These are phyloP conservation scores for Bacillus rossius DNA, from an alignment of 1,140 invertebrate genomes.

Conservation along the genomic window DNA sequence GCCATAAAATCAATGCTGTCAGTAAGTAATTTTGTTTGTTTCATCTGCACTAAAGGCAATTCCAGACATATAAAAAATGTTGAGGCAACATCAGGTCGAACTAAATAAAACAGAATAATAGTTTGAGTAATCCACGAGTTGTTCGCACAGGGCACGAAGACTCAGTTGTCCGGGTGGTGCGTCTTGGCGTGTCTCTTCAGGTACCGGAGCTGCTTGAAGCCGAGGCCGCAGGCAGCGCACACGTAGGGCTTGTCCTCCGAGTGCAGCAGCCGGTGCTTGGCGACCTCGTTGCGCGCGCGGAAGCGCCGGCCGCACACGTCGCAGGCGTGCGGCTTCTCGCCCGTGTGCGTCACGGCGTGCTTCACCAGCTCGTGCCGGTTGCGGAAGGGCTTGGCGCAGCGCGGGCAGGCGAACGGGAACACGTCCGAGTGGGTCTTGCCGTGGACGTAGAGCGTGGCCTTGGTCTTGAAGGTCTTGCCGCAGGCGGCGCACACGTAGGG, in stretches of 20 bases:
- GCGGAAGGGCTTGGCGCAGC: constrained; percentile 8
- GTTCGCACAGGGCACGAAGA: too few species aligned
- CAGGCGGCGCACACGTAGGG: constrained; percentile 39
- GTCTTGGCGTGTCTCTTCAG: constrained; percentile 10
- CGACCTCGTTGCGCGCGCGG: not conserved
- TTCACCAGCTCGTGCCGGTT: constrained; percentile 7
- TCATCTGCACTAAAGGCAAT: too few species aligned
- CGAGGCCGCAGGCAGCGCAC: constrained; percentile 33
- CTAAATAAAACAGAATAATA: too few species aligned
- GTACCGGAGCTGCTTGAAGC: constrained; percentile 1
- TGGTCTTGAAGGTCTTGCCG: constrained; percentile 35
- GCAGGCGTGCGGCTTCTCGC: constrained; percentile 43
- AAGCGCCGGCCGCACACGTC: constrained; percentile 35
- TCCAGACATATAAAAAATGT: too few species aligned
- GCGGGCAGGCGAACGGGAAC: constrained; percentile 29
- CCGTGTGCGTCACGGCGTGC: constrained; percentile 57
- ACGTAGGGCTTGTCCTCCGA: constrained; percentile 49
- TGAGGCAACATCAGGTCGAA: too few species aligned
- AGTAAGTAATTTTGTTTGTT: too few species aligned
- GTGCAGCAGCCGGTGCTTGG: constrained; percentile 38
- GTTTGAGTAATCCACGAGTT: too few species aligned
- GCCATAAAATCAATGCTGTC: too few species aligned
- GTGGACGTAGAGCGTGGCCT: constrained; percentile 20
- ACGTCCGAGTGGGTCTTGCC: constrained; percentile 27
- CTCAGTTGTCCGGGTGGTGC: constrained; percentile 6